A percentile compares a stretch with the other conserved stretches of the same genome.
These are phyloP conservation scores for Coleophora deauratella DNA, from an alignment of 2,888 invertebrate genomes.

Conservation along the genomic window DNA sequence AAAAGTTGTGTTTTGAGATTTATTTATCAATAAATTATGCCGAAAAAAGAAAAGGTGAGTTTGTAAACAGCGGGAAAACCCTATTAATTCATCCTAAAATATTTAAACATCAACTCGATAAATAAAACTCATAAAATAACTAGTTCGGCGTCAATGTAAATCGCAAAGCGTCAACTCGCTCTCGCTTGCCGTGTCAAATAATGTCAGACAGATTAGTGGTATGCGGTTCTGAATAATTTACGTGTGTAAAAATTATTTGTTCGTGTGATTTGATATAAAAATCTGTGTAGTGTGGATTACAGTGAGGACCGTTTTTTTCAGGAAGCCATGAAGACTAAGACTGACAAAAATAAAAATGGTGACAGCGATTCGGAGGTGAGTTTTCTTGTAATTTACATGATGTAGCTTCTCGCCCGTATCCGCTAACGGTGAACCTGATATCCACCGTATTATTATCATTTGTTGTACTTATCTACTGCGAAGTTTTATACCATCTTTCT, in stretches of 20 bases:
- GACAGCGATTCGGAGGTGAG: slow-evolving; percentile 74
- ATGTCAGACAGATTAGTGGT: slow-evolving; percentile 29
- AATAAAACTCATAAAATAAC: slow-evolving; percentile 26
- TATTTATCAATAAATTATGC: slow-evolving; percentile 46
- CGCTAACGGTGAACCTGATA: slow-evolving; percentile 18
- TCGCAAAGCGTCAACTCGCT: neutral
- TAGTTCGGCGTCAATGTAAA: slow-evolving; percentile 38
- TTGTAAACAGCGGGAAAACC: slow-evolving; percentile 15
- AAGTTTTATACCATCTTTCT: too few relatives aligned
- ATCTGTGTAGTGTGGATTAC: slow-evolving; percentile 51
- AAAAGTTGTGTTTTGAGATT: slow-evolving; percentile 44
- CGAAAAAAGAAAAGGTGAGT: slow-evolving; percentile 53
- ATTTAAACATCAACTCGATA: slow-evolving; percentile 9
- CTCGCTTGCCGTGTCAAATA: slow-evolving; percentile 60
- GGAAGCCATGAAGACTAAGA: slow-evolving; percentile 75
- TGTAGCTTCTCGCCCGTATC: slow-evolving; percentile 4
- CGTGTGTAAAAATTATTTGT: slow-evolving; percentile 44
- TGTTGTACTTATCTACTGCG: too few relatives aligned
- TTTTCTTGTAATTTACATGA: slow-evolving; percentile 29
- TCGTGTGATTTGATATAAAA: slow-evolving; percentile 42
- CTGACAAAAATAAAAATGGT: slow-evolving; percentile 71
- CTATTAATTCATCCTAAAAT: neutral
- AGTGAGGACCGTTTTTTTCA: slow-evolving; percentile 56
- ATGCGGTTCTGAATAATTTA: slow-evolving; percentile 59
- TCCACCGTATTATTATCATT: slow-evolving; percentile 17